Base-by-base conservation (phyloP, 2,888 invertebrate genomes). In the Koerneria pararmatus region DNA sequence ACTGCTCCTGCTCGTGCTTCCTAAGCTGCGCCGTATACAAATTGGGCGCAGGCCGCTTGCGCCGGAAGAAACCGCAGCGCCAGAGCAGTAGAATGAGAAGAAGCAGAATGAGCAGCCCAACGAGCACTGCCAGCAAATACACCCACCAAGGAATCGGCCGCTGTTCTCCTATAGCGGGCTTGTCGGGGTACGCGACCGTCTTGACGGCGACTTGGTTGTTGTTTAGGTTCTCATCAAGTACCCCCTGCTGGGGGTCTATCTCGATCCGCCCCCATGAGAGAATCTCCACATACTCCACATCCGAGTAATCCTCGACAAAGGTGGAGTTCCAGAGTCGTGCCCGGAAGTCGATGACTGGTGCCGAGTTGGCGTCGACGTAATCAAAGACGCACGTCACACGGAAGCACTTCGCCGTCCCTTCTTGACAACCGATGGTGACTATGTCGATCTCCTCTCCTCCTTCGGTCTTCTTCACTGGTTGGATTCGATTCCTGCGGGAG, bases 321-420 rank as follows among this genome's bases (percentile, higher is more conserved):
- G 95, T 95, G 11, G 91, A 89, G 85, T 95, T 95, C 95, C 95
- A 98, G 0, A 97, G 87, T 84, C 89, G 88, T 0, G 94, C 91
- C 78, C 89, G 89, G 35, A 98, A 88, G 61, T 89, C 89, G 72
- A 98, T 91, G 3, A 89, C 90, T 0, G 91, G 90, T 73, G 90
- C 89, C 69, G 90, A 89, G 77, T 89, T 89, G 27, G 89, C 88
- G 37, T 88, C 89, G 78, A 97, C 86, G 74, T 90, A 90, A 77
- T 89, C 89, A 72, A 97, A 89, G 34, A 89, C 88, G 83, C 95
- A 97, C 68, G 87, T 88, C 72, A 97, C 91, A 77, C 88, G 88
- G 65, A 92, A 89, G 84, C 95, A 97, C 78, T 90, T 91, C 0
- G 94, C 94, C 1, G 91, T 90, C 46, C 69, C 69, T 24, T 78